These are phyloP conservation scores for Metellina segmentata DNA, from an alignment of 2,888 invertebrate genomes.

Conservation along the genomic window DNA sequence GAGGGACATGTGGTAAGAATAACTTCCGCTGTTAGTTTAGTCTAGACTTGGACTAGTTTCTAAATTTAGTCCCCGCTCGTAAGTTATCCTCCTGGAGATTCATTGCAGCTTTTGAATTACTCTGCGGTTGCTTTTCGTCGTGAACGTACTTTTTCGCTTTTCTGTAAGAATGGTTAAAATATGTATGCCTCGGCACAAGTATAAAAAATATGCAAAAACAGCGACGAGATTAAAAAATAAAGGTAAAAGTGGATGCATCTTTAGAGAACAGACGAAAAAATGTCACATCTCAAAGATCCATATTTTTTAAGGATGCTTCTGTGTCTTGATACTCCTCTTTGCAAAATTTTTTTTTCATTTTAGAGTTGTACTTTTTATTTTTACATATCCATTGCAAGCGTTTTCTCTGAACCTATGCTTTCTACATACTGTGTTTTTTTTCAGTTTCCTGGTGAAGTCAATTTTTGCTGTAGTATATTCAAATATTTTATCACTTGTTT, in stretches of 20 bases:
- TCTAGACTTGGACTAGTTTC: neutral
- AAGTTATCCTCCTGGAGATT: neutral
- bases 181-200: neutral
- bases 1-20: neutral
- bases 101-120: neutral
- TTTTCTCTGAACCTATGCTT: too few relatives aligned
- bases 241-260: neutral
- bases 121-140: neutral
- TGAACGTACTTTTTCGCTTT: neutral
- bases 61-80: slow-evolving; percentile 10
- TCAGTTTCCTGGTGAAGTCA: too few relatives aligned
- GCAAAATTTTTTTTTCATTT: too few relatives aligned
- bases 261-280: too few relatives aligned
- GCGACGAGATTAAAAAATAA: neutral
- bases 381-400: too few relatives aligned
- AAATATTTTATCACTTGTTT: too few relatives aligned
- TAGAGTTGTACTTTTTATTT: too few relatives aligned
- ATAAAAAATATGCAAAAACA: neutral
- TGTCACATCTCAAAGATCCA: too few relatives aligned
- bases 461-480: too few relatives aligned
- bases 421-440: too few relatives aligned
- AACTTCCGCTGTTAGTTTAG: slow-evolving; percentile 21
- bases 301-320: too few relatives aligned
- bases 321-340: too few relatives aligned
- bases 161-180: neutral